Evolutionary conservation across 2,113 vertebrate genomes (phyloP), one percentile per base, ranked within the genome.

Genomic region (Peromyscus californicus): DNA sequence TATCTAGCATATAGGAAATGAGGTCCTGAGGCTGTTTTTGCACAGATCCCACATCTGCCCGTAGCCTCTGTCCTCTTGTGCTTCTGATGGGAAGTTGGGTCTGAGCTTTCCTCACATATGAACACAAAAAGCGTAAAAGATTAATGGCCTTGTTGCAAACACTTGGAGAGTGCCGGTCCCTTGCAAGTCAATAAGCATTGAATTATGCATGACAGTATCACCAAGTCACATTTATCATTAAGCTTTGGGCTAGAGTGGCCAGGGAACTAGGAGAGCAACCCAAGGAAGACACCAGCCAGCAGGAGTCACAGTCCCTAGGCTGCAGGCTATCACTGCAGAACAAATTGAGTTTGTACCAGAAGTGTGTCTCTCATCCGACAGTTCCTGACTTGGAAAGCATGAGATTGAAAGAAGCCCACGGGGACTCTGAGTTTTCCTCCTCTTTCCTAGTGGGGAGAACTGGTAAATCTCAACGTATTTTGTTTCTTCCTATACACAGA

Each of bases 51-150:
- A n/a, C 9, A 84, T 48, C 26, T 67, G 31, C 45, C 16, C 33
- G 31, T 2, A 88, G n/a, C 10, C 57, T 94, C 42, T 33, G 36
- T 67, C 22, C 11, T 51, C 69, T 45, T 13, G 1, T 36, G 33
- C 59, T 48, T 85, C 39, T 75, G 42, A 74, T 24, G 19, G 75
- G 96, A 97, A 97, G 97, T 89, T 91, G 84, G 91, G 89, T 82
- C 79, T 91, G 95, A 96, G 59, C 69, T 96, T 93, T 90, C 94
- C 90, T 87, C 91, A 98, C 90, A 89, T 89, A 78, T 26, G 93
- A 91, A 91, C 84, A 94, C 96, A 98, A 98, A 98, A 97, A 51
- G 31, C 0, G 13, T 98, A 93, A 98, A 98, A 98, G 98, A 98
- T 98, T 98, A 97, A 98, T 96, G 95, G 92, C 96, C 96, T 91